Base-by-base conservation (phyloP, 2,797 vertebrate species). In the Tauraco hartlaubi region DNA sequence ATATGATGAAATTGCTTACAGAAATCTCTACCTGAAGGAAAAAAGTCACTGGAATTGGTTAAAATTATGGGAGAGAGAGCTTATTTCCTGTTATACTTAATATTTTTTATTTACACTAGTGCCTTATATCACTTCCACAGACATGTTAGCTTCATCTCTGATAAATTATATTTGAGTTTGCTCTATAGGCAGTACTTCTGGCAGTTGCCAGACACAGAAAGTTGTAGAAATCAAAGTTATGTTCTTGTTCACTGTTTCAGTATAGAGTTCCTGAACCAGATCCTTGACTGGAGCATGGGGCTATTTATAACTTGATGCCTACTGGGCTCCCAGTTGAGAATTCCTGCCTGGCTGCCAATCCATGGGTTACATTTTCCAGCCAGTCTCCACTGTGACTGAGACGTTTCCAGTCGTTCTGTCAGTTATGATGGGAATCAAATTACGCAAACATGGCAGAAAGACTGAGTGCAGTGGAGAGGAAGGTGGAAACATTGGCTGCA, bases 281-380 rank as follows among this genome's bases (percentile, higher is more conserved):
- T 46, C 51, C 46, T 72, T 80, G 39, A 92, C 46, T 2, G 15
- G 61, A 68, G 22, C 22, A 48, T 35, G 17, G 3, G 4, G 49
- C 80, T 97, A 92, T 97, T 96, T 96, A 81, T 94, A 91, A 80
- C 77, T 59, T 49, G 37, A 39, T 90, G 67, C 33, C 69, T 89
- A 55, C 55, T 88, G 72, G 66, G 9, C 6, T 93, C 28, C 78
- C 48, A n/a, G 29, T 55, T 78, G 46, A 88, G 75, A 75, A 96
- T 96, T 94, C 88, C 93, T 82, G 75, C 37, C 44, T 77, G 59
- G 33, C 78, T 94, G 95, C 74, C 85, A 94, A 14, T 69, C 75
- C 49, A 46, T 33, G 76, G 83, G 43, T 92, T 92, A 73, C 68
- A 68, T 88, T 94, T 95, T 90, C 75, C 72, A 89, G 39, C 21